phyloP scores from a whole-genome alignment of 2,888 invertebrate species.

The Piscicola geometra region DNA sequence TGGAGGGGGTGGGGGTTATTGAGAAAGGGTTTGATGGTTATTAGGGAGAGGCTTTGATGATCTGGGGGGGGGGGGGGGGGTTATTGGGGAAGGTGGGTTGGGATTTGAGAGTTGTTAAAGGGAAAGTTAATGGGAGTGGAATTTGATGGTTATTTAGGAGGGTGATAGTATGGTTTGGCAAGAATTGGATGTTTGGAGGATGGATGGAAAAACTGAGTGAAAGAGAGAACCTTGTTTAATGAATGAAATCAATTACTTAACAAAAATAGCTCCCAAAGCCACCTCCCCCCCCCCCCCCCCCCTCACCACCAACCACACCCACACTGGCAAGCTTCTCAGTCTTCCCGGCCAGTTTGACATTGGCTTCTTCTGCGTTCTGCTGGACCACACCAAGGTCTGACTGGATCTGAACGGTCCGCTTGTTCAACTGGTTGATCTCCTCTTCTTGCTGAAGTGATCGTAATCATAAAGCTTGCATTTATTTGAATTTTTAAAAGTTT shows the following conservation, averaged over 20 bases:
- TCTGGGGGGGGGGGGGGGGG: neutral
- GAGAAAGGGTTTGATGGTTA: neutral
- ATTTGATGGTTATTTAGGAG: no score
- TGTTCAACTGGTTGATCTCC: conserved; percentile 33
- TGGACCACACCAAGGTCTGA: conserved; percentile 26
- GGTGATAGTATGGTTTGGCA: neutral
- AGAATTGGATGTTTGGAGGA: neutral
- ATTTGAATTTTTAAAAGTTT: no score
- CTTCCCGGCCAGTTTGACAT: conserved; percentile 27
- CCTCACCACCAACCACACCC: no score
- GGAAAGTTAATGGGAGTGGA: no score
- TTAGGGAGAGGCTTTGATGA: neutral
- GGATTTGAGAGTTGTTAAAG: no score
- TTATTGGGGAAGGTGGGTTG: neutral
- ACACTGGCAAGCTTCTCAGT: conserved; percentile 31
- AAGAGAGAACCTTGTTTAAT: no score
- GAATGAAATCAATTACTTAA: no score
- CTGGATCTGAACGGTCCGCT: conserved; percentile 34
- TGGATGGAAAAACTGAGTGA: neutral
- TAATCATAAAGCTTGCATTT: no score
- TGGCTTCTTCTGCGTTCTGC: conserved; percentile 31
- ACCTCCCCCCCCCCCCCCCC: no score
- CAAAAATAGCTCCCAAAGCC: no score
- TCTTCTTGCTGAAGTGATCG: conserved; percentile 30
- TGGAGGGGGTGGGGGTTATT: neutral